A percentile compares a stretch with the other conserved stretches of the same genome.
Evolutionary conservation across 2,797 vertebrate species (phyloP).

Genomic region (Novumbra hubbsi): DNA sequence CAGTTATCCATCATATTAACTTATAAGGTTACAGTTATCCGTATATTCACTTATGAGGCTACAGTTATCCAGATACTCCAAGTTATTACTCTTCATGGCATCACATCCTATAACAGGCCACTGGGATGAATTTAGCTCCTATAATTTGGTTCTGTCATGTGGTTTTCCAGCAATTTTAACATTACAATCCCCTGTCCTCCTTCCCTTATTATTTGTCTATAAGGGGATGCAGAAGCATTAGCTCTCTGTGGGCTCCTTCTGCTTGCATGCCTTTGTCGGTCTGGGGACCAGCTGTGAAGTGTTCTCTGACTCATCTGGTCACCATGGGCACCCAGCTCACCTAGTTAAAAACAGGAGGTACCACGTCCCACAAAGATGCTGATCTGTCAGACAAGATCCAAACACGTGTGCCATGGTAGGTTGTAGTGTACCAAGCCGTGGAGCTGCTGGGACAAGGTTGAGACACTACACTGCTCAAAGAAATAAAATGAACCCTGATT

Average conservation of each 20-base stretch:
- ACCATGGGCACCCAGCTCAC: constrained; percentile 55
- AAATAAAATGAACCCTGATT: too few relatives aligned
- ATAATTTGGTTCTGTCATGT: constrained; percentile 43
- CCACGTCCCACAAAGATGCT: constrained; percentile 77
- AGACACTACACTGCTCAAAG: too few relatives aligned
- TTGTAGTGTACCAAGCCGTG: constrained; percentile 53
- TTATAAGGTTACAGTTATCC: too few relatives aligned
- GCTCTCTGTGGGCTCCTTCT: constrained; percentile 34
- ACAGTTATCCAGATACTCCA: constrained; percentile 29
- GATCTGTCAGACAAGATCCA: constrained; percentile 79
- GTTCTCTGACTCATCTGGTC: constrained; percentile 75
- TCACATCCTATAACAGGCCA: constrained; percentile 33
- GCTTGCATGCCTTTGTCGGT: constrained; percentile 43
- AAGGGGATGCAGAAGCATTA: constrained; percentile 53
- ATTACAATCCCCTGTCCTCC: constrained; percentile 49
- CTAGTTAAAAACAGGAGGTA: constrained; percentile 75
- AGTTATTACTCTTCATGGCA: constrained; percentile 53
- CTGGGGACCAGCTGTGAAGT: constrained; percentile 74
- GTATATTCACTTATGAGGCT: constrained; percentile 16
- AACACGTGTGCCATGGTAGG: constrained; percentile 76
- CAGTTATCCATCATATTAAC: too few relatives aligned
- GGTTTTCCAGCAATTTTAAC: constrained; percentile 52
- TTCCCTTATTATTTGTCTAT: constrained; percentile 61
- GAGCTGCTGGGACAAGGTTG: constrained; percentile 1
- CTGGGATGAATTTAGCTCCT: constrained; percentile 42